Conservation (phyloP, 23 tunicate genomes). For the Corella eumyota region DNA sequence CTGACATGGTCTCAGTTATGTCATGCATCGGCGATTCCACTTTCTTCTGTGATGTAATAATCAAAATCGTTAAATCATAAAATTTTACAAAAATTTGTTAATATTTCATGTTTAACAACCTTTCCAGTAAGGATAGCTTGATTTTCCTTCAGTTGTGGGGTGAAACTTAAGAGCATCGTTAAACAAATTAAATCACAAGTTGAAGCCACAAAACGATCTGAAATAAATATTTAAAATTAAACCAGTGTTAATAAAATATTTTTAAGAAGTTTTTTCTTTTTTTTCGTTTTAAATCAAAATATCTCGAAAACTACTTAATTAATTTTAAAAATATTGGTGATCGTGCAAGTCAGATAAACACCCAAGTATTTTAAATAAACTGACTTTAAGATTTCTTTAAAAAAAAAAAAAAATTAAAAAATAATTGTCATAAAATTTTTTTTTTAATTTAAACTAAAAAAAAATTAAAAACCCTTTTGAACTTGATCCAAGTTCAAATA, state of each 20-base stretch:
- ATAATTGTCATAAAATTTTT: not conserved
- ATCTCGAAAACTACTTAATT: too few relatives aligned
- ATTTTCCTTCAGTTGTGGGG: conserved; percentile 68
- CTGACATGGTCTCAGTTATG: not conserved
- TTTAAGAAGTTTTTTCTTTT: not conserved
- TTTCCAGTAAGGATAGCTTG: conserved; percentile 34
- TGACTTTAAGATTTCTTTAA: too few relatives aligned
- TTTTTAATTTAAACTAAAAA: not conserved
- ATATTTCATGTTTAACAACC: too few relatives aligned
- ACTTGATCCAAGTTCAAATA: conserved; percentile 31
- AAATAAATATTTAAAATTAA: not conserved
- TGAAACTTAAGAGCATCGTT: conserved; percentile 49
- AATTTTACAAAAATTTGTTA: not conserved
- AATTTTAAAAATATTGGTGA: too few relatives aligned
- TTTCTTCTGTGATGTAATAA: too few relatives aligned
- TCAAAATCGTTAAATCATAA: not conserved
- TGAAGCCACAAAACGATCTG: conserved; percentile 69
- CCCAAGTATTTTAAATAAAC: too few relatives aligned
- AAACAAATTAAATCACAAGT: conserved; percentile 56
- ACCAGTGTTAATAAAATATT: not conserved
- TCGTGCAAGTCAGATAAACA: too few relatives aligned
- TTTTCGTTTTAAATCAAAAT: too few relatives aligned
- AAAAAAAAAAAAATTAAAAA: too few relatives aligned
- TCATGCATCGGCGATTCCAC: not conserved
- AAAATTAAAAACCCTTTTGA: conserved; percentile 35